A percentile compares a stretch with the other conserved stretches of the same genome.
Conservation (phyloP, 2,888 invertebrate species). For the Parascotia fuliginaria region DNA sequence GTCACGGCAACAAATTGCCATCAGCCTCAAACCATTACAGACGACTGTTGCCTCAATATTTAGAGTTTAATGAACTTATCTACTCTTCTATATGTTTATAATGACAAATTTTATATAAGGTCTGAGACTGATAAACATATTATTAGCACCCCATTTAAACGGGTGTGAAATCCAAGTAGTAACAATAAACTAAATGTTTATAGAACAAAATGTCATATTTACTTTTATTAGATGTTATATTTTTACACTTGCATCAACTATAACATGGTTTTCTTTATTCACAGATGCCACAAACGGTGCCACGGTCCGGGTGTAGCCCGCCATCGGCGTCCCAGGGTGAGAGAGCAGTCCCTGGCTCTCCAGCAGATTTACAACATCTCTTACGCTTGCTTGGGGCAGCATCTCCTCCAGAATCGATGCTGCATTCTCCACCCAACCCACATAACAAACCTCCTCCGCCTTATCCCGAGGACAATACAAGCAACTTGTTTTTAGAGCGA, state of each 20-base stretch:
- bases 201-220: too few species aligned
- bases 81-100: background rate
- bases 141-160: constrained; percentile 35
- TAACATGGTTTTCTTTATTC: constrained; percentile 54
- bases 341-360: constrained; percentile 85
- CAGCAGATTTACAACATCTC: constrained; percentile 79
- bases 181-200: background rate
- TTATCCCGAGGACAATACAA: constrained; percentile 69
- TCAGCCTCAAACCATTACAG: background rate
- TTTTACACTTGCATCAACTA: constrained; percentile 1
- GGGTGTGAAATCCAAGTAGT: constrained; percentile 26
- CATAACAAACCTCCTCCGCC: constrained; percentile 78
- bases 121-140: constrained; percentile 7
- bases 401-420: constrained; percentile 80
- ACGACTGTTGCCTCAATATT: background rate
- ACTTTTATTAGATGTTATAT: background rate
- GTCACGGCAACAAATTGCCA: background rate
- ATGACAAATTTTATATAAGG: constrained; percentile 25
- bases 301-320: constrained; percentile 91
- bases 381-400: constrained; percentile 80
- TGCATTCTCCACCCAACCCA: constrained; percentile 77
- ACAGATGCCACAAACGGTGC: constrained; percentile 94
- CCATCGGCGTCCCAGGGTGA: constrained; percentile 91
- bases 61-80: constrained; percentile 10
- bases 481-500: constrained; percentile 70